Conservation (phyloP, 2,797 vertebrate species). For the Thunnus albacares region DNA sequence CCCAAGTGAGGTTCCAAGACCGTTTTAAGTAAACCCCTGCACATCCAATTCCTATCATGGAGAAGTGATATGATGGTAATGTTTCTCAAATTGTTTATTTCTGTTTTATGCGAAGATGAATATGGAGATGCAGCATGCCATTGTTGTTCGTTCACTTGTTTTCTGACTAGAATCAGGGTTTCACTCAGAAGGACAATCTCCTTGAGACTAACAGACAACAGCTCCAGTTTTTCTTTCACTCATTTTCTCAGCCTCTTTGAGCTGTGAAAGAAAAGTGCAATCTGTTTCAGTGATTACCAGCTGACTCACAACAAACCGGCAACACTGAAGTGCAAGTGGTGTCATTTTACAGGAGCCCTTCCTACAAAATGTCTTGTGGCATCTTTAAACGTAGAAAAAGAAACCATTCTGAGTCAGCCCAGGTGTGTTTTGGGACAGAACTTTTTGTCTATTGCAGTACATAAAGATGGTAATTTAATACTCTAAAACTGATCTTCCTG, state of each 20-base stretch:
- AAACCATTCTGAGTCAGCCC: constrained; percentile 16
- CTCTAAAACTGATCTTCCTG: constrained; percentile 1
- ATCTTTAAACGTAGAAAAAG: constrained; percentile 33
- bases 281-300: constrained; percentile 63
- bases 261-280: constrained; percentile 56
- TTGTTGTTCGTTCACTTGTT: constrained; percentile 50
- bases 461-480: constrained; percentile 10
- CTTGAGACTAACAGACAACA: constrained; percentile 48
- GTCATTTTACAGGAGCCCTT: constrained; percentile 34
- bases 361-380: constrained; percentile 39
- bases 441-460: constrained; percentile 27
- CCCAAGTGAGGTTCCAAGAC: background rate
- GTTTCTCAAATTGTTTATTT: constrained; percentile 26
- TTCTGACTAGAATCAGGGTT: constrained; percentile 39
- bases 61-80: constrained; percentile 21
- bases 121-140: constrained; percentile 32
- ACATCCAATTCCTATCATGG: constrained; percentile 1
- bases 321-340: constrained; percentile 42
- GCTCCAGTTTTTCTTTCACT: constrained; percentile 14
- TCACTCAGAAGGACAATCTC: constrained; percentile 50
- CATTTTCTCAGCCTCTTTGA: constrained; percentile 47
- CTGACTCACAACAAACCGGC: constrained; percentile 54
- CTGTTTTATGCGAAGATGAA: constrained; percentile 20
- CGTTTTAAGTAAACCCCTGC: background rate
- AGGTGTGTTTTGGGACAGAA: constrained; percentile 9